phyloP scores from a whole-genome alignment of 2,797 vertebrate genomes.

The Dicrostonyx torquatus region DNA sequence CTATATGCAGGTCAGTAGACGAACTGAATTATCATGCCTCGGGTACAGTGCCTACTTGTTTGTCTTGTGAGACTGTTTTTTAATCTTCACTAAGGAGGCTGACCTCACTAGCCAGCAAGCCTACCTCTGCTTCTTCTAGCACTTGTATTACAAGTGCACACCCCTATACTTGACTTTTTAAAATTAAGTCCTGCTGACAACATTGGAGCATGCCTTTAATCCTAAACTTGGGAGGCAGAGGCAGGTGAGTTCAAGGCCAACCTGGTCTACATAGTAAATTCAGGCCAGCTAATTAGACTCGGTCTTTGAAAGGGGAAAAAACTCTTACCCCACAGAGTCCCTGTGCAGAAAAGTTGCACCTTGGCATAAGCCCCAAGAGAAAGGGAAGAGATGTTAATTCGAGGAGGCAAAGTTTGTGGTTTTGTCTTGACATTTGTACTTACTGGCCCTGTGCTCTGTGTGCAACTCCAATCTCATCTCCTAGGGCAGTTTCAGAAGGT shows the following conservation, averaged over 20 bases:
- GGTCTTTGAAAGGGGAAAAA: neutral
- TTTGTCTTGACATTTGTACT: neutral
- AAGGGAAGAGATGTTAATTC: neutral
- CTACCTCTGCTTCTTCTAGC: neutral
- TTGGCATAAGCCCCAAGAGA: neutral
- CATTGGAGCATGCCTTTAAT: neutral
- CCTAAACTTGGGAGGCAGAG: neutral
- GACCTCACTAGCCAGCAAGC: neutral
- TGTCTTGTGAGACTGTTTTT: neutral
- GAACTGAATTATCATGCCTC: neutral
- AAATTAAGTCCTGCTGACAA: neutral
- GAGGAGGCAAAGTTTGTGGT: neutral
- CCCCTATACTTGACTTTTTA: neutral
- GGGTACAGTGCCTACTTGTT: neutral
- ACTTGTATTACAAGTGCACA: neutral
- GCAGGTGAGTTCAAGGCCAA: neutral
- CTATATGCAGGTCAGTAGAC: neutral
- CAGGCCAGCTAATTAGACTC: neutral
- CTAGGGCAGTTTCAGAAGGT: slow-evolving; percentile 26
- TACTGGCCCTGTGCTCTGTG: neutral
- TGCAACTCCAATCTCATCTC: neutral
- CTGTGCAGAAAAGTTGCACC: neutral
- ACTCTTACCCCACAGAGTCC: neutral
- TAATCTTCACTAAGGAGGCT: neutral
- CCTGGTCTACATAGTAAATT: neutral